Evolutionary conservation across 2,888 invertebrate species (phyloP).

Genomic region (Eupithecia pulchellata): DNA sequence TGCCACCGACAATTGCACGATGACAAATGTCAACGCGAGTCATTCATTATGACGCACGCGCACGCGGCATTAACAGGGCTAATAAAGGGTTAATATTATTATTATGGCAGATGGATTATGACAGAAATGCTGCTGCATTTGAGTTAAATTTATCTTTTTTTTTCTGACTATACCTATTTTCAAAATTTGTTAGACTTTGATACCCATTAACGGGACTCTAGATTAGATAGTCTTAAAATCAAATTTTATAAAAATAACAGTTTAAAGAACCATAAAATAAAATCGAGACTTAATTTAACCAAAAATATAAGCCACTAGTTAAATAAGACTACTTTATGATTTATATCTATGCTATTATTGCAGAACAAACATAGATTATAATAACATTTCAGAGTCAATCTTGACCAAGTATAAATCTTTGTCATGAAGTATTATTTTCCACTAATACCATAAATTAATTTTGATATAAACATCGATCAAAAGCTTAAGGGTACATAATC

Average conservation of each 20-base stretch:
- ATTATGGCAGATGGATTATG: slow-evolving; percentile 69
- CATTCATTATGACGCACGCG: slow-evolving; percentile 80
- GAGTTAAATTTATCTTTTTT: slow-evolving; percentile 13
- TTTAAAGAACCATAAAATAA: background rate
- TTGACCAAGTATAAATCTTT: slow-evolving; percentile 51
- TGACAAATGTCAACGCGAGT: slow-evolving; percentile 82
- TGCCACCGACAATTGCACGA: slow-evolving; percentile 81
- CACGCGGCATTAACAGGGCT: slow-evolving; percentile 72
- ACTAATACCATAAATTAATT: background rate
- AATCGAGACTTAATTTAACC: background rate
- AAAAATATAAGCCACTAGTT: background rate
- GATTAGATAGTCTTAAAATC: background rate
- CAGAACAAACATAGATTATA: slow-evolving; percentile 11
- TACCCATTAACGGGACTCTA: background rate
- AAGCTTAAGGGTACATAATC: background rate
- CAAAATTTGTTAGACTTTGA: background rate
- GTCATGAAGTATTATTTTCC: slow-evolving; percentile 30
- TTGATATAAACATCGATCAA: background rate
- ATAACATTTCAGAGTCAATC: slow-evolving; percentile 25
- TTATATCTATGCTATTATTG: background rate
- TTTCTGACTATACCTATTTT: background rate
- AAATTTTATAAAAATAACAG: background rate
- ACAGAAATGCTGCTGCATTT: slow-evolving; percentile 43
- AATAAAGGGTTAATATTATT: slow-evolving; percentile 83
- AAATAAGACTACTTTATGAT: background rate